A percentile compares a stretch with the other conserved stretches of the same genome.
phyloP scores from a whole-genome alignment of 2,888 invertebrate genomes.

The Cephus spinipes region DNA sequence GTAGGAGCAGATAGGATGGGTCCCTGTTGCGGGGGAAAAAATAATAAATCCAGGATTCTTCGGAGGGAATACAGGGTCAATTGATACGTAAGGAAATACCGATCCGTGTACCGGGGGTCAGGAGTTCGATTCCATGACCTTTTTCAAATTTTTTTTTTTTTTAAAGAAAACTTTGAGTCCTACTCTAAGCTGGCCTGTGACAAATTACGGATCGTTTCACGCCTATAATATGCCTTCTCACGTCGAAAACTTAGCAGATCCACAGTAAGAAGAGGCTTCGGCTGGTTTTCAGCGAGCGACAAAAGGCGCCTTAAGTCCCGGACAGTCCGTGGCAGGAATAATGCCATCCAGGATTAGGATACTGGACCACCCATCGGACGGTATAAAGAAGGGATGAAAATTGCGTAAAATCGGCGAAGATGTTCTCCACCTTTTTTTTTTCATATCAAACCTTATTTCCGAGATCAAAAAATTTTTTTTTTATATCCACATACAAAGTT shows the following conservation, averaged over 20 bases:
- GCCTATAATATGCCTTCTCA: slow-evolving; percentile 64
- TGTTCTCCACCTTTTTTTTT: no score
- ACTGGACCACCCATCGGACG: slow-evolving; percentile 55
- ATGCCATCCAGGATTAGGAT: slow-evolving; percentile 62
- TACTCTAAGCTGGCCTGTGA: slow-evolving; percentile 44
- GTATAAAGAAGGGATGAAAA: slow-evolving; percentile 19
- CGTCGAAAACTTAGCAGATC: slow-evolving; percentile 48
- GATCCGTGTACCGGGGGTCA: no score
- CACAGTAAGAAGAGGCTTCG: slow-evolving; percentile 53
- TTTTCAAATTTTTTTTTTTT: slow-evolving; percentile 2
- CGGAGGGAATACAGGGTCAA: no score
- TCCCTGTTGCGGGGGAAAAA: no score
- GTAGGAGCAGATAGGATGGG: no score
- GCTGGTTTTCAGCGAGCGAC: slow-evolving; percentile 45
- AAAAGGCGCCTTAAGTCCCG: slow-evolving; percentile 55
- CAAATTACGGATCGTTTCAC: slow-evolving; percentile 66
- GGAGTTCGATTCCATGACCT: neutral
- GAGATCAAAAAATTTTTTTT: no score
- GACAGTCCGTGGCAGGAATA: slow-evolving; percentile 62
- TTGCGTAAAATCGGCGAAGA: slow-evolving; percentile 24
- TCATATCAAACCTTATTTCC: no score
- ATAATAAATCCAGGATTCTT: no score
- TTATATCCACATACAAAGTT: neutral
- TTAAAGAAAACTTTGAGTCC: slow-evolving; percentile 23
- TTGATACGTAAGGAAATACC: no score